Base-by-base conservation (phyloP, 2,113 vertebrate species). In the Solenodon paradoxus region DNA sequence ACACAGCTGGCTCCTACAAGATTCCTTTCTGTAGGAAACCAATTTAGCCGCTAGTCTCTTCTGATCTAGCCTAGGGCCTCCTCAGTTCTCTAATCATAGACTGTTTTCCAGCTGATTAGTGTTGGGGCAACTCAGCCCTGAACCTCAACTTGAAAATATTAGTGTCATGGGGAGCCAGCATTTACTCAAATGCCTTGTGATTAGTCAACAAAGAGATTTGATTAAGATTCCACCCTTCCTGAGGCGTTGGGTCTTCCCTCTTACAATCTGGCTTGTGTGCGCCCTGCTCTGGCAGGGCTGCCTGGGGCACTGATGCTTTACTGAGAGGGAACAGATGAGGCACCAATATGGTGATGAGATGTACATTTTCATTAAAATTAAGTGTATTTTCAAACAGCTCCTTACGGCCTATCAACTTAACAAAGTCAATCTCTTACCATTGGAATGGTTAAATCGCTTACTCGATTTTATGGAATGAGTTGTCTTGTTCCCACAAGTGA, bases 61-160 rank as follows among this genome's bases (percentile, higher is more conserved):
- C 49, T 78, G 17, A 74, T 86, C 85, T 85, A 55, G 26, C 24
- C 66, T 32, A 71, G 49, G 57, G 55, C 12, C 20, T 91, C n/a
- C 84, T 90, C 49, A 92, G 42, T 49, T 87, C 59, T 74, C 35
- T 92, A 83, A 95, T 92, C 69, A 86, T 55, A 95, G 72, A 59
- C 57, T 86, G 24, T 2, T 94, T 97, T 93, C 79, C 92, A 82
- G 84, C 82, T 86, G 68, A 97, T 97, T 92, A 96, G 75, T 86
- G 30, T 81, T 96, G 86, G 42, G 11, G 16, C 92, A 95, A 5
- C 7, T 42, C 66, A 63, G 40, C 24, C 49, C 38, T 74, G 75
- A 55, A 22, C n/a, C 59, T 57, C 92, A 22, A 26, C 94, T 81
- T 92, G 79, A 96, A 97, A 92, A 59, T 66, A 1, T 40, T 96